Conservation (phyloP, 1,140 invertebrate species). For the Anastrepha ludens region DNA sequence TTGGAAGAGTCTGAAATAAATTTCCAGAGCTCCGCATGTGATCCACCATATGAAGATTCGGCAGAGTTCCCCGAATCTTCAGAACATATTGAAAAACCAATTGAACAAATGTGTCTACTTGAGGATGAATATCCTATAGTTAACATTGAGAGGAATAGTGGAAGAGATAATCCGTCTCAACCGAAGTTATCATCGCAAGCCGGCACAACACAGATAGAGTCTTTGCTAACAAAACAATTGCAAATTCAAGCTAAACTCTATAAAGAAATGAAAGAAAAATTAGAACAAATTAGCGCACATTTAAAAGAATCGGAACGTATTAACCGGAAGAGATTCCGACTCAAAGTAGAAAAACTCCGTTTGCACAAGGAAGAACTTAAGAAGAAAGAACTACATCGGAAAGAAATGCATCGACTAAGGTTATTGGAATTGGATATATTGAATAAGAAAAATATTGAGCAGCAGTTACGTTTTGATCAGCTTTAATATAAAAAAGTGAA, state of each 20-base stretch:
- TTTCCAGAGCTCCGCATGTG: not conserved
- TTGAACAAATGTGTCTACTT: conserved; percentile 15
- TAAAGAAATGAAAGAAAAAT: conserved; percentile 44
- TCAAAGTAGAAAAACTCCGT: conserved; percentile 17
- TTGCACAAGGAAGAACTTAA: not conserved
- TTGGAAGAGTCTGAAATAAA: not conserved
- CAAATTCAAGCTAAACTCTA: conserved; percentile 39
- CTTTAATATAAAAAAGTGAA: not conserved
- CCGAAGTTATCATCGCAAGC: not conserved
- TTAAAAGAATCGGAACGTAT: conserved; percentile 32
- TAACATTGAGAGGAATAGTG: not conserved
- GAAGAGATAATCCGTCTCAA: not conserved
- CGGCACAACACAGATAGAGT: not conserved
- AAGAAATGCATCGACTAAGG: conserved; percentile 27
- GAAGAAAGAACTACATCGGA: conserved; percentile 11
- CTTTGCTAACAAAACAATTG: conserved; percentile 14
- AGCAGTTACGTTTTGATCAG: conserved; percentile 4
- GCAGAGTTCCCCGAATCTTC: not conserved
- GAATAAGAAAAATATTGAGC: not conserved
- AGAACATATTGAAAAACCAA: not conserved
- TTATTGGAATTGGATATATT: conserved; percentile 41
- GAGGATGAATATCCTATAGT: conserved; percentile 39
- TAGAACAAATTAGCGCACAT: conserved; percentile 10
- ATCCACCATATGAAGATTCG: not conserved
- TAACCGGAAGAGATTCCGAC: not conserved